Base-by-base conservation (phyloP, 2,888 invertebrate genomes). In the Aphrophora alni region DNA sequence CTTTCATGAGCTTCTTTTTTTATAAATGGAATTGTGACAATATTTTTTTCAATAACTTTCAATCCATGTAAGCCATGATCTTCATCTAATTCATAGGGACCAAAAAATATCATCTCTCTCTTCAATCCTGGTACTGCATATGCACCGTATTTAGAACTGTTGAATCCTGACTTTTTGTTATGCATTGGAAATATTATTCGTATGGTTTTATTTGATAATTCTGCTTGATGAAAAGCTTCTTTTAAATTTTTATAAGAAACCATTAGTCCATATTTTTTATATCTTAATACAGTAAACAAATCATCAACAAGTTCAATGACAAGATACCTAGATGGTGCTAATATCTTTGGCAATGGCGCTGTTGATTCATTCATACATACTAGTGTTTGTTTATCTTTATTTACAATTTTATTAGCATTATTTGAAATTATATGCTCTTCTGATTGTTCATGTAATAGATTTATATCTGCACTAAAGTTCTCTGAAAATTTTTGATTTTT, bases 101-200 rank as follows among this genome's bases (percentile, higher is more conserved):
- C 78, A 74, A 79, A 79, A 68, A 79, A 79, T 26, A 79, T 69
- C 38, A 79, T 26, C 21, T 79, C 33, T 24, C 74, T 73, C n/a
- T 21, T 21, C 33, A 68, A 33, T 8, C 78, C 78, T 69, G 33
- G 59, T 0, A 79, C 78, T 26, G 73, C 59, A 68, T 79, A 74
- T 14, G 78, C 78, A 5, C 78, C 74, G 51, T 68, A 79, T 51
- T 24, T 71, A 44, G 33, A 5, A 33, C 33, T 33, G 8, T 33
- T 8, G 33, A 8, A 33, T 8, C 5, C 5, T 5, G 3, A 5
- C 8, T 33, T 33, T 8, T 33, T 78, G 51, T 70, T 72, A 14
- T 27, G 59, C 7, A 68, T 21, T 21, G 59, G 59, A 59, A 59
- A 59, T 59, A 59, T 59, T 21, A 59, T 21, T 69, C 69, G 51